Conservation (phyloP, 2,113 vertebrate genomes). For the Oncorhynchus gorbuscha region DNA sequence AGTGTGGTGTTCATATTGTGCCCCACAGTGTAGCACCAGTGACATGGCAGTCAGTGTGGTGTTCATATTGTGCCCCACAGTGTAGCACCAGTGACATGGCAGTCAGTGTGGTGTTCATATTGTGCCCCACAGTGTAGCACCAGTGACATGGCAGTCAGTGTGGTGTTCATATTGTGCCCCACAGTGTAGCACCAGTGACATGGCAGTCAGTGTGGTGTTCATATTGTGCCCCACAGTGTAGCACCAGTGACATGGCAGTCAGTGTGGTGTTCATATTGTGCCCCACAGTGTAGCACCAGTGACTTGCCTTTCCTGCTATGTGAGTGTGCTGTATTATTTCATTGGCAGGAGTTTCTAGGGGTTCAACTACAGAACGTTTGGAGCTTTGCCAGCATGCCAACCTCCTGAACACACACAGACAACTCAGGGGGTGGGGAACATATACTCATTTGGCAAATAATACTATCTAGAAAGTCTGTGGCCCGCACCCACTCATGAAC, state of each 20-base stretch:
- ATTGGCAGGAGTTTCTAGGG: neutral
- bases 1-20: neutral
- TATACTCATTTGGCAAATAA: slow-evolving; percentile 1
- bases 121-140: neutral
- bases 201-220: slow-evolving; percentile 1
- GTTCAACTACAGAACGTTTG: neutral
- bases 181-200: neutral
- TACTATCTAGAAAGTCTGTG: neutral
- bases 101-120: neutral
- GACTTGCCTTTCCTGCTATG: neutral
- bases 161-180: neutral
- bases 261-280: neutral
- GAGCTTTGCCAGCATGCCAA: neutral
- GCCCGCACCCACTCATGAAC: neutral
- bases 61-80: neutral
- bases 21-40: neutral
- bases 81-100: neutral
- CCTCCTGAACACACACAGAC: neutral
- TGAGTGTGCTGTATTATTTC: neutral
- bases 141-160: slow-evolving; percentile 1
- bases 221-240: neutral
- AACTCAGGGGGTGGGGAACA: slow-evolving; percentile 24
- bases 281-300: neutral
- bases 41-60: slow-evolving; percentile 2
- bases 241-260: neutral